phyloP scores from a whole-genome alignment of 1,140 invertebrate genomes.

The Oncopeltus fasciatus region DNA sequence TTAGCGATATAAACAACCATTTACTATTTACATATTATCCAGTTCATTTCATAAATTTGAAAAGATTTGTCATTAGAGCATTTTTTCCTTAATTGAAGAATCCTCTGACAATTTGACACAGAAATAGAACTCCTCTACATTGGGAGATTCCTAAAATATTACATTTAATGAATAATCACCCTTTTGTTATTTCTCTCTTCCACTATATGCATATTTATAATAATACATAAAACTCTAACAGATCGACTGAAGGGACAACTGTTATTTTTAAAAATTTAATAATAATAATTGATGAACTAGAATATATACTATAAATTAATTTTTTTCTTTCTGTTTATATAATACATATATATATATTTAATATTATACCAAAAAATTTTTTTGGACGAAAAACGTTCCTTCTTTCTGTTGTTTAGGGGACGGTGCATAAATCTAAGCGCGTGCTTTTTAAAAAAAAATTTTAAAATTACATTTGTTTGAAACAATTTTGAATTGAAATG shows the following conservation, averaged over 20 bases:
- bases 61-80: neutral
- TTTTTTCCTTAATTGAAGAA: neutral
- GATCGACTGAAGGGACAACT: neutral
- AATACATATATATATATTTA: slow-evolving; percentile 2
- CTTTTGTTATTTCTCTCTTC: neutral
- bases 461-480: too few species aligned
- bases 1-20: slow-evolving; percentile 27
- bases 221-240: neutral
- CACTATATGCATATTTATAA: neutral
- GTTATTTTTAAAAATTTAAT: neutral
- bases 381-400: slow-evolving; percentile 8
- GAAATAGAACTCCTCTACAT: neutral
- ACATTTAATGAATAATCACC: neutral
- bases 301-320: neutral
- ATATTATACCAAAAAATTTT: slow-evolving; percentile 2
- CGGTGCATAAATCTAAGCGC: slow-evolving; percentile 15
- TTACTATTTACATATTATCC: slow-evolving; percentile 22
- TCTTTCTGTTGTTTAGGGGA: slow-evolving; percentile 13
- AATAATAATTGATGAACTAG: neutral
- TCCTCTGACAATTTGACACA: neutral
- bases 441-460: too few species aligned
- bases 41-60: slow-evolving; percentile 1
- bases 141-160: neutral
- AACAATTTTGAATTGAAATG: neutral
- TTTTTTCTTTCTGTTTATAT: neutral